Percentiles rank a stretch among this genome's conserved stretches.
Evolutionary conservation across 2,888 invertebrate species (phyloP).

Genomic region (Cephalotes varians): DNA sequence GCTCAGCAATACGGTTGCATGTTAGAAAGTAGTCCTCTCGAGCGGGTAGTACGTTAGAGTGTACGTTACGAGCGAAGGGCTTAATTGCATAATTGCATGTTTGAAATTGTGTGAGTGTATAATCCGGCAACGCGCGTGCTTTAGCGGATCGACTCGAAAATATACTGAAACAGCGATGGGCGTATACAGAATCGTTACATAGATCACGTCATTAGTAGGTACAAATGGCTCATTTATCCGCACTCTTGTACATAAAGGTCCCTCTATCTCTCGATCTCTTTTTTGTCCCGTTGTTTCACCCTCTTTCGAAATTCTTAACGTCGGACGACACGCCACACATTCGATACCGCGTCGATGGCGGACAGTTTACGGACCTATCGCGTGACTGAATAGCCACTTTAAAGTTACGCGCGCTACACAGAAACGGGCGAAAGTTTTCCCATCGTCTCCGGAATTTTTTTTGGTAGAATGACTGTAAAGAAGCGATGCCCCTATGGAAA

Average conservation of each 20-base stretch:
- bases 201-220: slow-evolving; percentile 60
- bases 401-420: slow-evolving; percentile 46
- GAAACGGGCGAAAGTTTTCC: slow-evolving; percentile 64
- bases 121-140: slow-evolving; percentile 35
- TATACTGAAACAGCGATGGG: slow-evolving; percentile 51
- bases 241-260: slow-evolving; percentile 28
- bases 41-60: slow-evolving; percentile 46
- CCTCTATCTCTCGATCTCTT: neutral
- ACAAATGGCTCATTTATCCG: slow-evolving; percentile 63
- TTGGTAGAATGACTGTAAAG: slow-evolving; percentile 20
- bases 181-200: slow-evolving; percentile 46
- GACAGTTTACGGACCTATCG: slow-evolving; percentile 29
- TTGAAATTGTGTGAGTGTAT: slow-evolving; percentile 60
- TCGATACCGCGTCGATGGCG: slow-evolving; percentile 30
- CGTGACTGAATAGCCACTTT: slow-evolving; percentile 53
- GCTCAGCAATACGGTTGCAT: slow-evolving; percentile 42
- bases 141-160: slow-evolving; percentile 48
- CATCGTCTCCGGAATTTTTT: slow-evolving; percentile 65
- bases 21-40: slow-evolving; percentile 57
- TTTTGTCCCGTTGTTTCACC: neutral
- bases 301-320: slow-evolving; percentile 18
- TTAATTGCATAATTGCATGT: slow-evolving; percentile 71
- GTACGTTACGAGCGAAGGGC: slow-evolving; percentile 58
- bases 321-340: slow-evolving; percentile 4
- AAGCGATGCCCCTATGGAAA: neutral